Conservation (phyloP, 1,140 invertebrate species). For the Eupristina koningsbergeri region DNA sequence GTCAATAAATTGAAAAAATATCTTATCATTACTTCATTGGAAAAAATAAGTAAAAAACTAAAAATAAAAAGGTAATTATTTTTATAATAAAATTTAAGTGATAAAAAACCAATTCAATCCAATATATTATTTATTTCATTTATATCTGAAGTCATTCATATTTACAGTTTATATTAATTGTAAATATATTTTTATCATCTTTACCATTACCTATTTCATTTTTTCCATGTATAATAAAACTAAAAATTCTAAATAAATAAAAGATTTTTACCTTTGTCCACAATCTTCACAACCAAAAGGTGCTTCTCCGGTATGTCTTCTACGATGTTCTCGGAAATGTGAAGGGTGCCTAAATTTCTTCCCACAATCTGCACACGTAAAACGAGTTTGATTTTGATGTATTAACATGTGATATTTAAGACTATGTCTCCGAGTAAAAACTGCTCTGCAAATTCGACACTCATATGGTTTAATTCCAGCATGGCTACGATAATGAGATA, state of each 20-base stretch:
- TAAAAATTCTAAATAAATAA: conserved; percentile 12
- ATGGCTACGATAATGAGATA: conserved; percentile 80
- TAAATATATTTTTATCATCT: too few relatives aligned
- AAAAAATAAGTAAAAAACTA: too few relatives aligned
- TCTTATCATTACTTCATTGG: too few relatives aligned
- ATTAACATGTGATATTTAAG: conserved; percentile 82
- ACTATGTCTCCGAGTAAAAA: conserved; percentile 80
- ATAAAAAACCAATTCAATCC: too few relatives aligned
- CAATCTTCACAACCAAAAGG: conserved; percentile 80
- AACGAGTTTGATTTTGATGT: conserved; percentile 79
- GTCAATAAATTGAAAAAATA: too few relatives aligned
- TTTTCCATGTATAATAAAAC: too few relatives aligned
- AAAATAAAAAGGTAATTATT: too few relatives aligned
- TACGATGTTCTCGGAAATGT: conserved; percentile 79
- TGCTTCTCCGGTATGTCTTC: conserved; percentile 79
- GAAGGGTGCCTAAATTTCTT: conserved; percentile 80
- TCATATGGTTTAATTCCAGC: conserved; percentile 80
- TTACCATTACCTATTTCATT: too few relatives aligned
- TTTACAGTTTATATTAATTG: too few relatives aligned
- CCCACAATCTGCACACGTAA: conserved; percentile 78
- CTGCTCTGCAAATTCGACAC: conserved; percentile 77
- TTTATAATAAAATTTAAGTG: too few relatives aligned
- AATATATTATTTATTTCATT: too few relatives aligned
- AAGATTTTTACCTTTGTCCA: conserved; percentile 69
- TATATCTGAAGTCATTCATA: too few relatives aligned